Conservation (phyloP, 2,797 vertebrate species). For the Urophycis tenuis region DNA sequence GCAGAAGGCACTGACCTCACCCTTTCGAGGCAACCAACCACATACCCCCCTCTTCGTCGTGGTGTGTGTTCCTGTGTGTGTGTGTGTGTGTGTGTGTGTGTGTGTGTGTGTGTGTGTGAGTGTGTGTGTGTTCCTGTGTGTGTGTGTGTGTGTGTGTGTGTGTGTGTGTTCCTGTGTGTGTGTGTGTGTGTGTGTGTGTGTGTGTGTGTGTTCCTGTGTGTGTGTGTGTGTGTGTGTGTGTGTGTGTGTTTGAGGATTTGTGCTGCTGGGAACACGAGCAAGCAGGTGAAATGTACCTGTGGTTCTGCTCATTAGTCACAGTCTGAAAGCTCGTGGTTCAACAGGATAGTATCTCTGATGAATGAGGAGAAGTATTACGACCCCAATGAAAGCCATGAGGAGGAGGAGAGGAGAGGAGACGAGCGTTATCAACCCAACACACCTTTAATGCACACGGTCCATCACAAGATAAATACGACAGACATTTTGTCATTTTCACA, state of each 20-base stretch:
- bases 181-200: no score
- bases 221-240: not conserved
- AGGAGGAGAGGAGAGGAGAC: no score
- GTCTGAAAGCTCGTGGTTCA: not conserved
- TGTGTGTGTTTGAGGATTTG: not conserved
- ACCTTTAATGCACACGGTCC: not conserved
- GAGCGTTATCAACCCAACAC: not conserved
- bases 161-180: no score
- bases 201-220: not conserved
- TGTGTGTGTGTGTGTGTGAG: not conserved
- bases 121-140: no score
- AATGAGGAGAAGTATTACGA: not conserved
- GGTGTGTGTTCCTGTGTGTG: not conserved
- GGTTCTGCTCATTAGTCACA: not conserved
- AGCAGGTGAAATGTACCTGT: not conserved
- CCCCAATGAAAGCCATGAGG: not conserved
- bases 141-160: no score
- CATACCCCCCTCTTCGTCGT: not conserved
- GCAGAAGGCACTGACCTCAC: slow-evolving; percentile 35
- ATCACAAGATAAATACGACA: not conserved
- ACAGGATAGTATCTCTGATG: slow-evolving; percentile 1
- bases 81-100: not conserved
- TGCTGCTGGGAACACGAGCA: not conserved
- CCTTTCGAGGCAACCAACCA: slow-evolving; percentile 1
- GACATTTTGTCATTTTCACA: not conserved